Conservation (phyloP, 2,113 vertebrate species). For the Pseudopipra pipra region DNA sequence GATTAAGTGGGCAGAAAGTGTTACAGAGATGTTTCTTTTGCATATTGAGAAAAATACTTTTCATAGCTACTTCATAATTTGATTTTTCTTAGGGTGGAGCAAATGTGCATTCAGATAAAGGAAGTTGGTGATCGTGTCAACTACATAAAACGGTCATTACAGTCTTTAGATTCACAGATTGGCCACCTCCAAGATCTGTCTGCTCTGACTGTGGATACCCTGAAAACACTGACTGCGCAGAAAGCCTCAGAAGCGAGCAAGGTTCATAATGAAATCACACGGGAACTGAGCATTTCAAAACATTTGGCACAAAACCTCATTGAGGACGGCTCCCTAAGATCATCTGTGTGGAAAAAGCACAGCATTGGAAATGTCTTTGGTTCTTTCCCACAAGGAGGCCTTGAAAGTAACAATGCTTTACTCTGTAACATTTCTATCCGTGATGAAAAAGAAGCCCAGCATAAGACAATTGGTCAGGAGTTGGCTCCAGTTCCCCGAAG, state of each 20-base stretch:
- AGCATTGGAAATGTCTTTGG: constrained; percentile 84
- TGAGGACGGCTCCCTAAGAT: constrained; percentile 83
- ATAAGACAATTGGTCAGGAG: constrained; percentile 68
- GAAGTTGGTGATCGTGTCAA: constrained; percentile 97
- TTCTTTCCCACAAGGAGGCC: constrained; percentile 80
- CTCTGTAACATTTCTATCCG: constrained; percentile 79
- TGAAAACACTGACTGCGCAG: constrained; percentile 97
- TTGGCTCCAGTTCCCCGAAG: constrained; percentile 74
- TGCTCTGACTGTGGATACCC: constrained; percentile 95
- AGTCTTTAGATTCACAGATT: constrained; percentile 96
- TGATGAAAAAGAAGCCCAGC: constrained; percentile 74
- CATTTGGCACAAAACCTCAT: constrained; percentile 89
- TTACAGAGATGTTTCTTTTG: background rate
- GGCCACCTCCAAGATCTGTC: constrained; percentile 98
- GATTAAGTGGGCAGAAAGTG: background rate
- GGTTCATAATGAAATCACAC: constrained; percentile 96
- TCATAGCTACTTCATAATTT: constrained; percentile 14
- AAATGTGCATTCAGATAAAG: constrained; percentile 96
- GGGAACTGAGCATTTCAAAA: constrained; percentile 95
- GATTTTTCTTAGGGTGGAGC: constrained; percentile 85
- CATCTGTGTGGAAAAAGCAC: constrained; percentile 87
- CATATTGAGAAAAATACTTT: background rate
- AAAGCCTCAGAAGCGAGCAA: constrained; percentile 96
- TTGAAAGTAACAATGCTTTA: constrained; percentile 86
- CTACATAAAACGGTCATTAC: constrained; percentile 95